Base-by-base conservation (phyloP, 2,797 vertebrate species). In the Brotula barbata region DNA sequence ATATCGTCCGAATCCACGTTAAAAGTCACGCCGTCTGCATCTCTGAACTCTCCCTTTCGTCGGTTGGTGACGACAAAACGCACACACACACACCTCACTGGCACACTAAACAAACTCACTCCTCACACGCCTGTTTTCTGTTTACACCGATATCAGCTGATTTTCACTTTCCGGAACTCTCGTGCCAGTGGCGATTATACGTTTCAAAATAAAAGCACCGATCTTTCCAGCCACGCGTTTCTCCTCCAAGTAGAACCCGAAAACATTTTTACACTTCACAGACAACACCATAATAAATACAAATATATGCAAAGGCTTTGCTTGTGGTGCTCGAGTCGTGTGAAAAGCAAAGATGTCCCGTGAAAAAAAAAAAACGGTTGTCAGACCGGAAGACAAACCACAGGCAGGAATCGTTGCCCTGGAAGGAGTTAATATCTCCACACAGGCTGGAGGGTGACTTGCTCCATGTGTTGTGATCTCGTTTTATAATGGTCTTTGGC, bases 111-210 rank as follows among this genome's bases (percentile, higher is more conserved):
- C 31, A 43, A 23, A 15, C 44, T 7, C 23, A 43, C 6, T n/a
- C 1, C 49, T 14, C 64, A 50, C 60, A 41, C 47, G 1, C 31
- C 33, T 58, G 42, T 42, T 17, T 20, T 73, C 55, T 87, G 83
- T 89, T 87, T 85, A 86, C 83, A 78, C 46, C 20, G 1, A 17
- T 39, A 77, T 86, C 88, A 87, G 87, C 86, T 89, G 87, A 87
- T 82, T 9, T 33, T 33, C 6, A 10, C 31, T 33, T 7, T 28
- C 5, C 31, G 31, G 31, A 33, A 33, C 31, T 33, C 31, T 8
- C 25, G 8, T 33, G n/a, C 1, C 14, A 14, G 25, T 6, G 10
- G 13, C 8, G 25, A 5, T 34, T 17, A 7, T 16, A 7, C 14
- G 4, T 71, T 85, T 87, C 85, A 87, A 70, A 83, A 73, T 84